These are phyloP conservation scores for Ormia ochracea DNA, from an alignment of 2,888 invertebrate genomes.

Conservation along the genomic window DNA sequence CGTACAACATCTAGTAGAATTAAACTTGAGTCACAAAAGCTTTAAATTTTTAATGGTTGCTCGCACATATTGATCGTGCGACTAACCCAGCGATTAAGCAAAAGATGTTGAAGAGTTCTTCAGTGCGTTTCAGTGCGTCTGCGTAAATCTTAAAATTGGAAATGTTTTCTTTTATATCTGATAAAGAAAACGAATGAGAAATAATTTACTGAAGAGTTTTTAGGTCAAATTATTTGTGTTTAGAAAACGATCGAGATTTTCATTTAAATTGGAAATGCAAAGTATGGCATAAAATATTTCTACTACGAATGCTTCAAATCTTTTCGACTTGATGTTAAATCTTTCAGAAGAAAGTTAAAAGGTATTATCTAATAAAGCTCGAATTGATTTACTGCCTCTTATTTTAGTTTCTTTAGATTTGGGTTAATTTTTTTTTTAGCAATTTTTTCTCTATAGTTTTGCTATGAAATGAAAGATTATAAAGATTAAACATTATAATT, in stretches of 20 bases:
- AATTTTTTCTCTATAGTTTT: background rate
- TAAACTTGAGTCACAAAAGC: constrained; percentile 12
- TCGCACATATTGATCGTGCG: background rate
- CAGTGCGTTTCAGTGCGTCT: too few species aligned
- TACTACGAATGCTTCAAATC: background rate
- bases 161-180: background rate
- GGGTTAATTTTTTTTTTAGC: background rate
- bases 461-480: background rate
- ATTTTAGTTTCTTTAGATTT: background rate
- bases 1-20: constrained; percentile 3
- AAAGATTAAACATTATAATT: background rate
- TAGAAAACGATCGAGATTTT: constrained; percentile 7
- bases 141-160: constrained; percentile 15
- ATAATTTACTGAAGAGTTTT: constrained; percentile 3
- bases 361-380: constrained; percentile 6
- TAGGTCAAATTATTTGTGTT: constrained; percentile 30
- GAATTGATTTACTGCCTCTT: constrained; percentile 24
- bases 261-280: background rate
- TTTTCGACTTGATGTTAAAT: background rate
- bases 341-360: background rate
- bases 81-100: background rate
- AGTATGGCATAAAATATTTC: background rate
- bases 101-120: background rate
- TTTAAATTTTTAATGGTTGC: background rate
- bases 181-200: constrained; percentile 21